Evolutionary conservation across 2,888 invertebrate genomes (phyloP).

Genomic region (Diachrysia chrysitis): DNA sequence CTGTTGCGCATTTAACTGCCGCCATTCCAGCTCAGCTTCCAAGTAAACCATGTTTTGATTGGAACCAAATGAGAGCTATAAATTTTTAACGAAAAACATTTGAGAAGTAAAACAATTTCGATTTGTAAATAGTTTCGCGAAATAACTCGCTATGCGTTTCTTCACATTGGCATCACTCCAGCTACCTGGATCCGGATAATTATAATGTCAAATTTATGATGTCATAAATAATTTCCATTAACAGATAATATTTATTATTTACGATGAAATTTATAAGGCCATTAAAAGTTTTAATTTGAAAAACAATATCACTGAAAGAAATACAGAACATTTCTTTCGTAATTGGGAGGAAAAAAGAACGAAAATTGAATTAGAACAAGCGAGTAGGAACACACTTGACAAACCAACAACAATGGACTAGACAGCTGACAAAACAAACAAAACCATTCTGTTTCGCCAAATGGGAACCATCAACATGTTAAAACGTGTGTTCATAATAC

Average conservation of each 20-base stretch:
- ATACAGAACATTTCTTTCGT: conserved; percentile 12
- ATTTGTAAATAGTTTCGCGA: conserved; percentile 39
- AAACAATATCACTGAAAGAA: conserved; percentile 27
- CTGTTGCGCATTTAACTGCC: conserved; percentile 26
- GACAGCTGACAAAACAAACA: conserved; percentile 21
- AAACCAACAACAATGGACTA: conserved; percentile 19
- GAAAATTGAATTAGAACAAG: conserved; percentile 30
- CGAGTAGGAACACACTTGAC: conserved; percentile 8
- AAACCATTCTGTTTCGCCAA: conserved; percentile 19
- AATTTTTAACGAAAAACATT: conserved; percentile 48
- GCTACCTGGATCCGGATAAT: conserved; percentile 47
- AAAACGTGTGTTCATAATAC: conserved; percentile 11
- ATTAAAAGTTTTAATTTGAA: conserved; percentile 40
- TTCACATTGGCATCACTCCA: conserved; percentile 44
- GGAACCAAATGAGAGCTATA: conserved; percentile 42
- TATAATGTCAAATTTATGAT: conserved; percentile 52
- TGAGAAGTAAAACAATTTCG: conserved; percentile 45
- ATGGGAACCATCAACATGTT: neutral
- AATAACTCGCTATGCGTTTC: conserved; percentile 35
- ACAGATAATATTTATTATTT: conserved; percentile 42
- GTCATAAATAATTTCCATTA: conserved; percentile 47
- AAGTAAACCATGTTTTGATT: conserved; percentile 49
- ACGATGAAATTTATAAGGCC: conserved; percentile 31
- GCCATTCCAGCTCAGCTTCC: conserved; percentile 27
- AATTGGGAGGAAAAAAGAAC: conserved; percentile 19